A percentile compares a stretch with the other conserved stretches of the same genome.
These are phyloP conservation scores for Drosophila birchii DNA, from an alignment of 2,888 invertebrate genomes.

Conservation along the genomic window DNA sequence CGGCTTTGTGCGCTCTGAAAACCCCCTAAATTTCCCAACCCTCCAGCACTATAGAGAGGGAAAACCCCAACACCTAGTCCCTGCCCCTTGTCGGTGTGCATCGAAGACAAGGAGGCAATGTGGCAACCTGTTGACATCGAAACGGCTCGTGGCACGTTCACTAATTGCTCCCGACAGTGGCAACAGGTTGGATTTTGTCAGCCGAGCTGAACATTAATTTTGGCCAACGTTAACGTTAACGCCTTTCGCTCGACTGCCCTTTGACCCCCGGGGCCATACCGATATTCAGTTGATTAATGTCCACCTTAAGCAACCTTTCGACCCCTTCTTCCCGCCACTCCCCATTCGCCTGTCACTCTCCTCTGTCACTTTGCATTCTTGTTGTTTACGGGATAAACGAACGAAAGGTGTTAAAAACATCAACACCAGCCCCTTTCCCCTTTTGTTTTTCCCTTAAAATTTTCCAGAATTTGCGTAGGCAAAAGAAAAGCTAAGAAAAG, in stretches of 20 bases:
- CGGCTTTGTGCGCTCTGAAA: slow-evolving; percentile 20
- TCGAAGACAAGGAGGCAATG: slow-evolving; percentile 37
- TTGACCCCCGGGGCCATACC: slow-evolving; percentile 5
- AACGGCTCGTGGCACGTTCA: slow-evolving; percentile 48
- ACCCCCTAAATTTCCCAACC: background rate
- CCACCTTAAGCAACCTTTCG: slow-evolving; percentile 26
- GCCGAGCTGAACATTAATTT: slow-evolving; percentile 45
- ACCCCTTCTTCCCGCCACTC: slow-evolving; percentile 51
- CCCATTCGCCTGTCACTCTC: slow-evolving; percentile 53
- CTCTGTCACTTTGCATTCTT: slow-evolving; percentile 71
- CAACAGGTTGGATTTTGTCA: slow-evolving; percentile 64
- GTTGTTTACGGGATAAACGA: slow-evolving; percentile 67
- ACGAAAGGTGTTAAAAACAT: slow-evolving; percentile 54
- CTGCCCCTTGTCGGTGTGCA: slow-evolving; percentile 13
- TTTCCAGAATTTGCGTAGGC: slow-evolving; percentile 34
- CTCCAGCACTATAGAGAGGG: background rate
- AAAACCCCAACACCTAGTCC: background rate
- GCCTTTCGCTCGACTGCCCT: slow-evolving; percentile 25
- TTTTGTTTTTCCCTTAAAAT: slow-evolving; percentile 10
- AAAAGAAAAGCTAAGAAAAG: slow-evolving; percentile 14
- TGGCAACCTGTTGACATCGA: slow-evolving; percentile 73
- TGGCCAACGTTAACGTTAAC: slow-evolving; percentile 15
- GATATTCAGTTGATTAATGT: slow-evolving; percentile 21
- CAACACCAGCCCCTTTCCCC: background rate
- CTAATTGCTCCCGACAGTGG: slow-evolving; percentile 73